Evolutionary conservation across 2,113 vertebrate species (phyloP), one percentile per base, ranked within the genome.

Genomic region (Tinamus guttatus): DNA sequence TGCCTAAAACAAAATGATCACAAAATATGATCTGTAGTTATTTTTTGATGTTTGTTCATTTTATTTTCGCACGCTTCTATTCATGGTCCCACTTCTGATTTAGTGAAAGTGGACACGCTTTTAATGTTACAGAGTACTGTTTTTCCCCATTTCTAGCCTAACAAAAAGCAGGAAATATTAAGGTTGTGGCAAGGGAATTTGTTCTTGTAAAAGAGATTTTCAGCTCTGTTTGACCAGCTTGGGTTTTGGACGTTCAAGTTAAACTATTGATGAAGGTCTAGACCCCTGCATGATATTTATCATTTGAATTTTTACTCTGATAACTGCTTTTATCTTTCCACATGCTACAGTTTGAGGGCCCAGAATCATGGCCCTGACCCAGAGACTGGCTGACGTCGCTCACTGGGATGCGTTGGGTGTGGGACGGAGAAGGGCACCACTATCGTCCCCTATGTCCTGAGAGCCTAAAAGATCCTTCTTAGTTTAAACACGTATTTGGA

Each of bases 1-100:
- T 95, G 87, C 17, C 16, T 12, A 21, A 85, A 90, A 91, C 81
- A 89, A 91, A 95, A 80, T 34, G 78, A 91, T 94, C 81, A 43
- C 91, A 95, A 96, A 95, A 93, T 95, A 96, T 41, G 93, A 93
- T 85, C 95, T 96, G 95, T 83, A 92, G 93, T 94, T 91, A 15
- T 89, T 89, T 91, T 94, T 93, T 95, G 67, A 94, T 96, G 75
- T 80, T 94, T 93, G 81, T 51, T 63, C 22, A 2, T 73, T 91
- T 83, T 67, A 11, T 76, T 93, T 94, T 91, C 1, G 0, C 93
- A 92, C 86, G n/a, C 52, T 87, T 83, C 70, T 49, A 8, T 30
- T 91, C 87, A 28, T 41, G 87, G 34, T 70, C 71, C 85, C 32
- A 2, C 30, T 89, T 85, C 19, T 71, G 69, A 21, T 63, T 64